These are phyloP conservation scores for Cepaea nemoralis DNA, from an alignment of 1,140 invertebrate species.

Conservation along the genomic window DNA sequence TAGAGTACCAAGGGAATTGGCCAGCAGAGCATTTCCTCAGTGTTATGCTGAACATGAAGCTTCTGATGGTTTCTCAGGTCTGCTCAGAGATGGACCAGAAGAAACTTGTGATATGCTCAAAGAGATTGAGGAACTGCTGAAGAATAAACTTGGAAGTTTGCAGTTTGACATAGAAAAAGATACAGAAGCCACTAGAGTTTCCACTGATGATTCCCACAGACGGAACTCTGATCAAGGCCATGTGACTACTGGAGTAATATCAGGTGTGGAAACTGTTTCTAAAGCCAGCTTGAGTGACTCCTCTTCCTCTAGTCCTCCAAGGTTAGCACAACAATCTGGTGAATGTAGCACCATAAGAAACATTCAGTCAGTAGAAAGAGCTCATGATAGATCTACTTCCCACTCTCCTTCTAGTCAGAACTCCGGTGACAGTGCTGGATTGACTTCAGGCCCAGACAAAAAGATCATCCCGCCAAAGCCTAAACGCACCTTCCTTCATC, in stretches of 20 bases:
- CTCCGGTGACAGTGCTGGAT: background rate
- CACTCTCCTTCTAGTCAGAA: conserved; percentile 35
- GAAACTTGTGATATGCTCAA: conserved; percentile 49
- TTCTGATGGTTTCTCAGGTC: background rate
- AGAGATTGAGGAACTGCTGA: conserved; percentile 49
- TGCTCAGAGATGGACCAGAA: conserved; percentile 11
- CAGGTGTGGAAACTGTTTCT: background rate
- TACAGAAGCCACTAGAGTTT: background rate
- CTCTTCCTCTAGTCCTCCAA: conserved; percentile 41
- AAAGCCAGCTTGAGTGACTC: no score
- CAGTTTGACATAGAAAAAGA: conserved; percentile 1
- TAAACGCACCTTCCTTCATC: conserved; percentile 46
- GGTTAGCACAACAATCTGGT: conserved; percentile 43
- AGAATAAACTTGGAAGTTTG: conserved; percentile 34
- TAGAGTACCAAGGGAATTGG: background rate
- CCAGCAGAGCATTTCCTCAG: background rate
- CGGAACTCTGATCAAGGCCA: background rate
- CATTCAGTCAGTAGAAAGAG: conserved; percentile 19
- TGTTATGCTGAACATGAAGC: background rate
- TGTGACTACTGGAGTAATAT: background rate
- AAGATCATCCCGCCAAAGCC: conserved; percentile 58
- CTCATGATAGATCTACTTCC: conserved; percentile 45
- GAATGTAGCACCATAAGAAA: conserved; percentile 17
- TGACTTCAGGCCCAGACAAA: background rate
- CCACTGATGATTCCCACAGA: background rate